Base-by-base conservation (phyloP, 2,888 invertebrate species). In the Brenthis hecate region DNA sequence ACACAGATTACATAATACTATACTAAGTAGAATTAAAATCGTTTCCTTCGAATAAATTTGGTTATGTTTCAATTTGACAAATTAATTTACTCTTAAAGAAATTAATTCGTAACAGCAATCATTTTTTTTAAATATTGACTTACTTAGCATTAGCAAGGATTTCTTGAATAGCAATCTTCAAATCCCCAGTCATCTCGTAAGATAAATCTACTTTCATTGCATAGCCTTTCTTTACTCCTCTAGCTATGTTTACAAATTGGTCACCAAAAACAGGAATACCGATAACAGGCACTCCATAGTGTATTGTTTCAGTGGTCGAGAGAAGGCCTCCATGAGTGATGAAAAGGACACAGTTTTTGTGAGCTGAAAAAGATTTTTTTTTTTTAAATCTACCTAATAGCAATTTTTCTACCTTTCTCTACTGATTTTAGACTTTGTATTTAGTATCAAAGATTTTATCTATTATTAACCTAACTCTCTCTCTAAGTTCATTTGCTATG, bases 261-360 rank as follows among this genome's bases (percentile, higher is more conserved):
- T 88, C 87, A 13, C 70, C 83, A 64, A 82, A 85, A 0, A 80
- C 75, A 0, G 88, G 88, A 16, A 88, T 80, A 0, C 86, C 88
- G 8, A 88, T 81, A 4, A 83, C 78, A 4, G 88, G 85, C 0
- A 84, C 81, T 2, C 82, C 85, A 50, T 76, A 83, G 64, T 87
- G 81, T 13, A 86, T 58, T 0, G 86, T 72, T 70, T 88, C 88
- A 0, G 80, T 85, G 0, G 80, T 77, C 0, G 87, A 85, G 0
- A 87, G 76, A 0, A 81, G 77, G 32, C 87, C 86, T 2, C 87
- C 86, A 11, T 87, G 85, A 0, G 85, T 82, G 56, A 87, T 82
- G 61, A 87, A 87, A 0, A 88, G 72, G 1, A 78, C 60, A 66
- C 83, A 83, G 63, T 86, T 87, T 1, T 81, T 80, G 69, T 88